A percentile compares a stretch with the other conserved stretches of the same genome.
Conservation (phyloP, 1,140 invertebrate genomes). For the Tetramorium simillimum region DNA sequence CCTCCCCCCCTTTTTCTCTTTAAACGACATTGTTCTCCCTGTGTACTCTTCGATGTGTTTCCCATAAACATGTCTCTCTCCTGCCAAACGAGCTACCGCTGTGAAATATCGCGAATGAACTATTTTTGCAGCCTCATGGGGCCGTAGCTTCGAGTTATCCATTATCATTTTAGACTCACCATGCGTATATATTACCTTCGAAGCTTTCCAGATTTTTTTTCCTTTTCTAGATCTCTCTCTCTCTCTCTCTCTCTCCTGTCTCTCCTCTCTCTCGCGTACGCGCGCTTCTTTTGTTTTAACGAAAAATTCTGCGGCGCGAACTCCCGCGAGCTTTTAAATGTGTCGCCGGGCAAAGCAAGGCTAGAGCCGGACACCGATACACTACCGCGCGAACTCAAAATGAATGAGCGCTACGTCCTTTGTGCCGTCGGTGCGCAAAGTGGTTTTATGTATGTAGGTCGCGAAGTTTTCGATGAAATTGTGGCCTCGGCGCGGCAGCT, state of each 20-base stretch:
- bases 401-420: conserved; percentile 57
- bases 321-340: conserved; percentile 59
- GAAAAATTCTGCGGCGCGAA: conserved; percentile 38
- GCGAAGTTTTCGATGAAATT: conserved; percentile 63
- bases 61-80: not conserved
- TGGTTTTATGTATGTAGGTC: conserved; percentile 63
- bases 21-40: conserved; percentile 28
- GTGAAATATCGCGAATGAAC: conserved; percentile 55
- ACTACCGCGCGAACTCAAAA: conserved; percentile 47
- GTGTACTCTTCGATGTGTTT: conserved; percentile 25
- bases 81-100: conserved; percentile 25
- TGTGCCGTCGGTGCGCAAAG: conserved; percentile 43
- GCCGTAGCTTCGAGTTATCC: conserved; percentile 58
- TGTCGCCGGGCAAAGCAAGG: conserved; percentile 45
- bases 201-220: not conserved
- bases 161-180: conserved; percentile 55
- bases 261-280: not conserved
- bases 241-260: not conserved
- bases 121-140: conserved; percentile 42
- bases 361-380: conserved; percentile 8
- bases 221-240: not conserved
- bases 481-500: conserved; percentile 15
- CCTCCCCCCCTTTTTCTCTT: not conserved
- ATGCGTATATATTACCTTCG: conserved; percentile 6
- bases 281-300: conserved; percentile 41